A percentile compares a stretch with the other conserved stretches of the same genome.
phyloP scores from a whole-genome alignment of 2,888 invertebrate species.

The Cephus pulcher region DNA sequence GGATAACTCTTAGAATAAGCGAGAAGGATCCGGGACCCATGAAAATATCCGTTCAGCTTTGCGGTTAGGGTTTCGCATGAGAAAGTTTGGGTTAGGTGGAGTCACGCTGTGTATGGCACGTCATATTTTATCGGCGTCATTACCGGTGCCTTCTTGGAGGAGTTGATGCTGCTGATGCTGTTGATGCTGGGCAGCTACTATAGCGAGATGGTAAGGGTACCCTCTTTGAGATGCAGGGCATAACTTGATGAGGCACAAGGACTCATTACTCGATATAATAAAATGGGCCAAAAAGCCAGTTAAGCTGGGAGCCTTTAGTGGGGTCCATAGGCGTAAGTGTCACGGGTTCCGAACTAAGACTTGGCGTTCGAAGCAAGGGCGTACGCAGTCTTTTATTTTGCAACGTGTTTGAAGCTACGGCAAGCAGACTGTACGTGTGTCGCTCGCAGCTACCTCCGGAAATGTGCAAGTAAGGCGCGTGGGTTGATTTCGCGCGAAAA shows the following conservation, averaged over 20 bases:
- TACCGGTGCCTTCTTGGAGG: slow-evolving; percentile 24
- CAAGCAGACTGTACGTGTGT: neutral
- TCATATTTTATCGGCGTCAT: slow-evolving; percentile 53
- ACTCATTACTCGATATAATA: slow-evolving; percentile 57
- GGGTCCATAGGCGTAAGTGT: slow-evolving; percentile 10
- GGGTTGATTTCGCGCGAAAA: no score
- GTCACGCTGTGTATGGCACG: slow-evolving; percentile 29
- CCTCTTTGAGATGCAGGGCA: slow-evolving; percentile 48
- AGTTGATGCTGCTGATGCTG: no score
- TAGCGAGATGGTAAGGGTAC: neutral
- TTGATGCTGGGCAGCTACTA: slow-evolving; percentile 18
- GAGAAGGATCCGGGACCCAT: no score
- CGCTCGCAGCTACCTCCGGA: no score
- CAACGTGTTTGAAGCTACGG: slow-evolving; percentile 4
- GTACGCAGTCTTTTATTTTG: neutral
- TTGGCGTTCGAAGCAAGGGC: no score
- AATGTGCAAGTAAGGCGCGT: no score
- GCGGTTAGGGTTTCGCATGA: no score
- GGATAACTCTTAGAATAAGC: no score
- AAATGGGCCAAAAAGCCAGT: slow-evolving; percentile 55
- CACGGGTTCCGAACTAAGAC: no score
- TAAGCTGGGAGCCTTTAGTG: slow-evolving; percentile 44
- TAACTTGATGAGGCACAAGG: slow-evolving; percentile 43
- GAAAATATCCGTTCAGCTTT: no score
- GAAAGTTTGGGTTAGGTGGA: slow-evolving; percentile 18